Percentiles rank a stretch among this genome's conserved stretches.
These are phyloP conservation scores for Petrocephalus schoutedeni DNA, from an alignment of 2,797 vertebrate species.

Conservation along the genomic window DNA sequence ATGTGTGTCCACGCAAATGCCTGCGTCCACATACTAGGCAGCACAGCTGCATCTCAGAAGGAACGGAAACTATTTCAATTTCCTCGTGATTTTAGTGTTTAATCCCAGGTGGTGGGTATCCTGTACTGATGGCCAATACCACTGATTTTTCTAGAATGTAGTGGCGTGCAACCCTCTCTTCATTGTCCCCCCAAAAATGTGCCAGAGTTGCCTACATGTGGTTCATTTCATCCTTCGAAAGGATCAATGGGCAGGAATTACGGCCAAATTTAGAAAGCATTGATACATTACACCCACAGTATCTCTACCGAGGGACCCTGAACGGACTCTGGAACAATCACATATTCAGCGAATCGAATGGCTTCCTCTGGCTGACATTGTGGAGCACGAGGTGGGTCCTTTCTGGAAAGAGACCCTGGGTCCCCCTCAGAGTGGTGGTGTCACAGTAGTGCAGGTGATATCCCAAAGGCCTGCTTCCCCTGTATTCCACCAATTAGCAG, in stretches of 20 bases:
- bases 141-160: not conserved
- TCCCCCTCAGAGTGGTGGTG: not conserved
- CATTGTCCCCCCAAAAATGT: not conserved
- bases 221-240: not conserved
- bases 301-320: not conserved
- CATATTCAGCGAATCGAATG: not conserved
- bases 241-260: conserved; percentile 10
- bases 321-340: not conserved
- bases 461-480: not conserved
- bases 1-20: conserved; percentile 19
- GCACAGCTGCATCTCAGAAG: no score
- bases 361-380: not conserved
- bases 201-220: not conserved
- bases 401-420: not conserved
- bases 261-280: not conserved
- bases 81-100: not conserved
- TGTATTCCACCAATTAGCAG: not conserved
- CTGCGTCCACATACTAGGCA: not conserved
- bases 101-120: not conserved
- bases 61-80: not conserved
- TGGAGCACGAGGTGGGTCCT: not conserved
- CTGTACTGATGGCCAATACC: not conserved
- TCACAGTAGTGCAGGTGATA: not conserved
- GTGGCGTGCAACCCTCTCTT: not conserved
- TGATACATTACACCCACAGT: not conserved